Conservation (phyloP, 2,797 vertebrate genomes). For the Argyrosomus regius region DNA sequence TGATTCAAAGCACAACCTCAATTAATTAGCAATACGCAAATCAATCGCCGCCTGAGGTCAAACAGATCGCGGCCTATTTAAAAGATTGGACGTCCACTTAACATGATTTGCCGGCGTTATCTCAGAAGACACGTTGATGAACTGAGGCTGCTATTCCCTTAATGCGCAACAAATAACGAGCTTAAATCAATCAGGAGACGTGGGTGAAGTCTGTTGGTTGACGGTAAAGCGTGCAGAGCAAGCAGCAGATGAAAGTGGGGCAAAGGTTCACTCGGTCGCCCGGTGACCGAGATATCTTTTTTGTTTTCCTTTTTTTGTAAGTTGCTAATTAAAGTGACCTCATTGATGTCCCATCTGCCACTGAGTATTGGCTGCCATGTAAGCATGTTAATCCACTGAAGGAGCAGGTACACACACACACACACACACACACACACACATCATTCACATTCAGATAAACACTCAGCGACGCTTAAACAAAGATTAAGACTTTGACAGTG, state of each 20-base stretch:
- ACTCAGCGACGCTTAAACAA: slow-evolving; percentile 49
- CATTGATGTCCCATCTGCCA: slow-evolving; percentile 75
- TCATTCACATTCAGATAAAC: slow-evolving; percentile 52
- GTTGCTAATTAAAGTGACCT: slow-evolving; percentile 76
- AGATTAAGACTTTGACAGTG: slow-evolving; percentile 62
- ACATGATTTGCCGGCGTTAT: slow-evolving; percentile 70
- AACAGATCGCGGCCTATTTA: slow-evolving; percentile 62
- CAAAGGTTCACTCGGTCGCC: slow-evolving; percentile 55
- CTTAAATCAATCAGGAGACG: slow-evolving; percentile 51
- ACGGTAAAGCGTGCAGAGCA: slow-evolving; percentile 11
- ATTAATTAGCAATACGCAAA: slow-evolving; percentile 75
- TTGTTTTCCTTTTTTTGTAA: slow-evolving; percentile 44
- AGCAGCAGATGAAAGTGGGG: slow-evolving; percentile 34
- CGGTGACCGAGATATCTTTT: slow-evolving; percentile 41
- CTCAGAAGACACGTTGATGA: slow-evolving; percentile 64
- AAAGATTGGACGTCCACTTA: slow-evolving; percentile 68
- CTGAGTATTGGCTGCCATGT: slow-evolving; percentile 52
- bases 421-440: slow-evolving; percentile 12
- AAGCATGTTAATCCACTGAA: slow-evolving; percentile 63
- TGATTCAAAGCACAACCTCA: slow-evolving; percentile 56
- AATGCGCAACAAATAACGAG: slow-evolving; percentile 65
- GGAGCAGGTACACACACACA: slow-evolving; percentile 60
- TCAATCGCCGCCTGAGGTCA: slow-evolving; percentile 73
- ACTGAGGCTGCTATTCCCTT: slow-evolving; percentile 58
- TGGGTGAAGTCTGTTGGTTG: slow-evolving; percentile 22